These are phyloP conservation scores for Dicerorhinus sumatrensis DNA, from an alignment of 2,113 vertebrate genomes.

Conservation along the genomic window DNA sequence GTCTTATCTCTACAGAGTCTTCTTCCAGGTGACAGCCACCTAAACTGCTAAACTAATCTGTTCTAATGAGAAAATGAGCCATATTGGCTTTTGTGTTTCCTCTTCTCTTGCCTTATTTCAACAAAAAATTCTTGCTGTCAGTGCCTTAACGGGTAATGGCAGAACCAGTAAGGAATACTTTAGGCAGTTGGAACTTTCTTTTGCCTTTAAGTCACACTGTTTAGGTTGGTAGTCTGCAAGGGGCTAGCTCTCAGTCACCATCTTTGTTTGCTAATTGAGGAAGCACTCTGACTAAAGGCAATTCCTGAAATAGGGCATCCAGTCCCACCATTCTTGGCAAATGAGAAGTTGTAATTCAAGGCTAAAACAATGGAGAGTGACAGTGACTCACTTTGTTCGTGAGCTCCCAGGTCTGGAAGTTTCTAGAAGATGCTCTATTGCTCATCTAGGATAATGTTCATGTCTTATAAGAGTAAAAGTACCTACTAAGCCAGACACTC, in stretches of 20 bases:
- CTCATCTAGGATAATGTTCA: not conserved
- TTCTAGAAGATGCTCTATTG: not conserved
- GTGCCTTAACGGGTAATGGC: not conserved
- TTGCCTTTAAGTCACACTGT: not conserved
- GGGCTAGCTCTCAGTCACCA: not conserved
- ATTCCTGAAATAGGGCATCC: not conserved
- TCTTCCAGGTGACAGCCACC: not conserved
- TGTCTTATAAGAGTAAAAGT: not conserved
- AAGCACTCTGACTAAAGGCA: not conserved
- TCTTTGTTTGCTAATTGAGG: not conserved
- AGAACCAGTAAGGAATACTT: not conserved
- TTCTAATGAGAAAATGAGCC: not conserved
- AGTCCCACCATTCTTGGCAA: not conserved
- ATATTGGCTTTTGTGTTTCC: not conserved
- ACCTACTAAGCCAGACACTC: not conserved
- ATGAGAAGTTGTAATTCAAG: not conserved
- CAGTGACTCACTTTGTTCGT: not conserved
- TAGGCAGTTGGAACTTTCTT: not conserved
- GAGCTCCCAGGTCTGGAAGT: not conserved
- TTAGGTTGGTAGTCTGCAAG: not conserved
- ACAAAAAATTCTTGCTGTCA: not conserved
- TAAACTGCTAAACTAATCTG: not conserved
- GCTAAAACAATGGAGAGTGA: not conserved
- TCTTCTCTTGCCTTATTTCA: not conserved
- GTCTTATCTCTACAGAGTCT: not conserved